Evolutionary conservation across 2,888 invertebrate genomes (phyloP).

Genomic region (Apamea crenata): DNA sequence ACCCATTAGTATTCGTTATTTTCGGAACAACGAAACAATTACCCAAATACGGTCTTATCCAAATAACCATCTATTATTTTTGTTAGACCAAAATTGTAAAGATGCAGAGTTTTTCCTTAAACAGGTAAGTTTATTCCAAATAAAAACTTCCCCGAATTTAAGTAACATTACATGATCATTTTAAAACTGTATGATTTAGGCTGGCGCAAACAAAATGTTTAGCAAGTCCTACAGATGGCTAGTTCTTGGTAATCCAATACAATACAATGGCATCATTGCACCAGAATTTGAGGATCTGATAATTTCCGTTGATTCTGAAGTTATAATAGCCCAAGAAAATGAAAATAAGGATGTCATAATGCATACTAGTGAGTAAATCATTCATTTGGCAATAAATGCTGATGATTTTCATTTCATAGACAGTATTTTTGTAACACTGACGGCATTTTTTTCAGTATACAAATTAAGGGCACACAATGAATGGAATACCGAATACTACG

Average conservation of each 20-base stretch:
- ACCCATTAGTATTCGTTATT: slow-evolving; percentile 67
- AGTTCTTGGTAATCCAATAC: slow-evolving; percentile 66
- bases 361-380: slow-evolving; percentile 70
- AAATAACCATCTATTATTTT: slow-evolving; percentile 49
- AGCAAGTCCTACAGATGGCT: slow-evolving; percentile 79
- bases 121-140: slow-evolving; percentile 64
- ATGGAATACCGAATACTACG: slow-evolving; percentile 76
- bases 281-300: slow-evolving; percentile 64
- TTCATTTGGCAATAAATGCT: background rate
- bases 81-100: slow-evolving; percentile 64
- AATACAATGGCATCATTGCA: slow-evolving; percentile 48
- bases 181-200: slow-evolving; percentile 64
- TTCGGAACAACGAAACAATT: slow-evolving; percentile 54
- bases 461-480: slow-evolving; percentile 70
- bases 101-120: slow-evolving; percentile 62
- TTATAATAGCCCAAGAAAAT: slow-evolving; percentile 71
- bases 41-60: background rate
- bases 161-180: background rate
- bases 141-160: background rate
- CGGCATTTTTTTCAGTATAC: slow-evolving; percentile 72
- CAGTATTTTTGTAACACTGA: background rate
- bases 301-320: slow-evolving; percentile 79
- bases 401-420: background rate
- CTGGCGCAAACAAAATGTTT: slow-evolving; percentile 70
- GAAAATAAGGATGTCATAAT: slow-evolving; percentile 61